Percentiles rank a stretch among this genome's conserved stretches.
phyloP scores from a whole-genome alignment of 1,140 invertebrate species.

The Atta texana region DNA sequence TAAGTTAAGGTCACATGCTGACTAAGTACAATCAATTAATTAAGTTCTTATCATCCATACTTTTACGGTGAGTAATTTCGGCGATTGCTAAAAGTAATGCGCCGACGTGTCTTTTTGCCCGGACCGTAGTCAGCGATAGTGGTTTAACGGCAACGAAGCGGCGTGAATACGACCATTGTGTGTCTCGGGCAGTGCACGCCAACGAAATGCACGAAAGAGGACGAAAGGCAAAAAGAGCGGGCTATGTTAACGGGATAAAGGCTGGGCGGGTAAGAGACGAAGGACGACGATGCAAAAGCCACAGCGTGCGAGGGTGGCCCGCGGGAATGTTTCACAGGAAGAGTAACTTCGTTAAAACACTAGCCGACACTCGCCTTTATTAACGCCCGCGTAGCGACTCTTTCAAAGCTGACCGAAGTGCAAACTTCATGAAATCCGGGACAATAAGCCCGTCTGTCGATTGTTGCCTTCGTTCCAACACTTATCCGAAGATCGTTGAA shows the following conservation, averaged over 20 bases:
- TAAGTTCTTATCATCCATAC: not conserved
- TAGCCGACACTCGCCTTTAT: slow-evolving; percentile 50
- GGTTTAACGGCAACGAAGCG: slow-evolving; percentile 36
- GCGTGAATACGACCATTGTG: slow-evolving; percentile 55
- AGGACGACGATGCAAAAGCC: slow-evolving; percentile 38
- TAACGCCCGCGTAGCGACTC: slow-evolving; percentile 55
- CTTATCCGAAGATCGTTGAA: not conserved
- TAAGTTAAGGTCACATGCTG: not conserved
- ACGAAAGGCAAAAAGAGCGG: slow-evolving; percentile 36
- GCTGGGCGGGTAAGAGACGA: slow-evolving; percentile 9
- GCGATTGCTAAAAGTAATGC: slow-evolving; percentile 35
- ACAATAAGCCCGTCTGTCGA: slow-evolving; percentile 31
- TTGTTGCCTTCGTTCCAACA: slow-evolving; percentile 10
- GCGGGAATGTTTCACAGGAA: slow-evolving; percentile 40
- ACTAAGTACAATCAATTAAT: slow-evolving; percentile 2
- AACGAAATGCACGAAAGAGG: slow-evolving; percentile 9
- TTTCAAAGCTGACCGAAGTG: slow-evolving; percentile 46
- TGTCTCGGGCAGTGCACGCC: slow-evolving; percentile 6
- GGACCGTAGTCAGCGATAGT: slow-evolving; percentile 33
- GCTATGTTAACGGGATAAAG: slow-evolving; percentile 49
- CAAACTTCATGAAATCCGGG: slow-evolving; percentile 51
- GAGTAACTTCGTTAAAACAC: slow-evolving; percentile 70
- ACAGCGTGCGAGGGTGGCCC: slow-evolving; percentile 11
- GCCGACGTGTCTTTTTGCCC: slow-evolving; percentile 33
- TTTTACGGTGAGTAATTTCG: slow-evolving; percentile 36